These are phyloP conservation scores for Pyrocoelia pectoralis DNA, from an alignment of 2,888 invertebrate species.

Conservation along the genomic window DNA sequence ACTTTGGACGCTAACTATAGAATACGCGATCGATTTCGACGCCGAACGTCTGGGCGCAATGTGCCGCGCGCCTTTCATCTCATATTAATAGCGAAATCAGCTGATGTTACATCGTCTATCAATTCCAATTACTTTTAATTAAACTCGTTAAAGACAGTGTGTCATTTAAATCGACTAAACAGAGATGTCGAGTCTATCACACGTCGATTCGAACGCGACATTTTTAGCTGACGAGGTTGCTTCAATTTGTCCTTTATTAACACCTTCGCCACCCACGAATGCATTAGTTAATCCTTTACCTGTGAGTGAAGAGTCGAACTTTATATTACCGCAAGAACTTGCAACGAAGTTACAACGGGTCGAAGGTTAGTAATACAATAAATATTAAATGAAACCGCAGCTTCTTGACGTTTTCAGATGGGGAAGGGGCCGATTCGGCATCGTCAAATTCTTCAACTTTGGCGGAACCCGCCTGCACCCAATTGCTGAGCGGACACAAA, in stretches of 20 bases:
- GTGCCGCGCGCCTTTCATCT: not conserved
- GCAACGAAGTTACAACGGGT: slow-evolving; percentile 56
- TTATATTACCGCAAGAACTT: slow-evolving; percentile 53
- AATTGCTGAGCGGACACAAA: slow-evolving; percentile 54
- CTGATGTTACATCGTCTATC: slow-evolving; percentile 4
- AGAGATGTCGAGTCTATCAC: slow-evolving; percentile 48
- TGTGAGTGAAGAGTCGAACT: slow-evolving; percentile 50
- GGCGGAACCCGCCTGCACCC: slow-evolving; percentile 57
- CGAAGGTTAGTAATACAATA: slow-evolving; percentile 47
- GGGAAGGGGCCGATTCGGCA: slow-evolving; percentile 62
- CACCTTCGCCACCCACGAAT: slow-evolving; percentile 60
- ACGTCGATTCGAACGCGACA: slow-evolving; percentile 45
- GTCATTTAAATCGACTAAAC: slow-evolving; percentile 20
- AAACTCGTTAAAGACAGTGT: not conserved
- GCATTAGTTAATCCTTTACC: slow-evolving; percentile 56
- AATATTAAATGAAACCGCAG: slow-evolving; percentile 3
- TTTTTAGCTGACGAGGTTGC: slow-evolving; percentile 58
- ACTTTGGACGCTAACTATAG: not conserved
- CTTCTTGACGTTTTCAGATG: no score
- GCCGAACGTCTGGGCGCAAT: not conserved
- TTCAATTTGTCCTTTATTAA: slow-evolving; percentile 59
- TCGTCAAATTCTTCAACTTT: slow-evolving; percentile 73
- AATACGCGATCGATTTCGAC: not conserved
- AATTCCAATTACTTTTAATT: not conserved
- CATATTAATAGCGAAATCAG: not conserved